A percentile compares a stretch with the other conserved stretches of the same genome.
phyloP scores from a whole-genome alignment of 2,888 invertebrate genomes.

The Eledona agricola region DNA sequence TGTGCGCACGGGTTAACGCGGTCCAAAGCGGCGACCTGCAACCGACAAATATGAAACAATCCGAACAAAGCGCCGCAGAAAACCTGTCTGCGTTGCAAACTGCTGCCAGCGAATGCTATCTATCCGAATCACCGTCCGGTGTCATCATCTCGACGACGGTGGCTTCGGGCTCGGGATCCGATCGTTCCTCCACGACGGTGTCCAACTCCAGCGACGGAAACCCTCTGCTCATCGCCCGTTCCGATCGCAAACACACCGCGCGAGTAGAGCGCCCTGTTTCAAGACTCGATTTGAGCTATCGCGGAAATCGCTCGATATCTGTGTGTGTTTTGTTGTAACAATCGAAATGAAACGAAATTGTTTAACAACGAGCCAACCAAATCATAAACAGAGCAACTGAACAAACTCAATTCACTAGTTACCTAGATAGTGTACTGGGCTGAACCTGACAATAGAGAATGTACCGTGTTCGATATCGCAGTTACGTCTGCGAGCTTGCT shows the following conservation, averaged over 20 bases:
- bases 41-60: slow-evolving; percentile 16
- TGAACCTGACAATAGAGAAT: slow-evolving; percentile 81
- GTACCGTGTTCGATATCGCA: slow-evolving; percentile 85
- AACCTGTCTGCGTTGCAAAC: slow-evolving; percentile 57
- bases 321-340: slow-evolving; percentile 16
- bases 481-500: slow-evolving; percentile 81
- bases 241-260: slow-evolving; percentile 70
- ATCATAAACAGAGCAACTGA: slow-evolving; percentile 29
- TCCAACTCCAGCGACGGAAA: slow-evolving; percentile 82
- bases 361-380: slow-evolving; percentile 22
- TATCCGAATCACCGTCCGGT: slow-evolving; percentile 57
- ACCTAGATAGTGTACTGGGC: slow-evolving; percentile 77
- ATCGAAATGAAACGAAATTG: slow-evolving; percentile 9
- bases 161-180: slow-evolving; percentile 74
- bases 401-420: slow-evolving; percentile 57
- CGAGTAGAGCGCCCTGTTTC: slow-evolving; percentile 66
- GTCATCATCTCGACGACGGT: slow-evolving; percentile 60
- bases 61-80: not conserved
- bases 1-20: slow-evolving; percentile 78
- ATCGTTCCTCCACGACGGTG: slow-evolving; percentile 84
- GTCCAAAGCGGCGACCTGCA: slow-evolving; percentile 83
- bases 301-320: no score
- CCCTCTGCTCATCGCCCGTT: slow-evolving; percentile 75
- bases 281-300: no score
- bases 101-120: slow-evolving; percentile 58